phyloP scores from a whole-genome alignment of 2,797 vertebrate species.

The Lerista edwardsae region DNA sequence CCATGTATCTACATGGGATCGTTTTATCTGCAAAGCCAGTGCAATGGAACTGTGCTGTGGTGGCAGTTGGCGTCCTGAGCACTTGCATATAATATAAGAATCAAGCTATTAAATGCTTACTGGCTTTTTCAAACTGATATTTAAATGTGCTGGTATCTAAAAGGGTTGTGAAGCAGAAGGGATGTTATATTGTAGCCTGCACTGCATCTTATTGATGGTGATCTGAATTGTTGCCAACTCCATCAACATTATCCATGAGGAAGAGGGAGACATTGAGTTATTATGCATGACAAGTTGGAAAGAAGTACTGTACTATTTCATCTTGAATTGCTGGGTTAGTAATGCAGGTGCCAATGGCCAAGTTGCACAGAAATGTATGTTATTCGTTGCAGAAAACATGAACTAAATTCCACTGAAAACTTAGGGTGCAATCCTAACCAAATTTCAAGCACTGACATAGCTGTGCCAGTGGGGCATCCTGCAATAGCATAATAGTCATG shows the following conservation, averaged over 20 bases:
- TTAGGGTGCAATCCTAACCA: no score
- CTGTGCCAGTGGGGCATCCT: no score
- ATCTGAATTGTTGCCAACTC: constrained; percentile 45
- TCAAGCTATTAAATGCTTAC: neutral
- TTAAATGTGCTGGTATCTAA: neutral
- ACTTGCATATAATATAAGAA: neutral
- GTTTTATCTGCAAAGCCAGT: neutral
- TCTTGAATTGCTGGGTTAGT: constrained; percentile 24
- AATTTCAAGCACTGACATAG: no score
- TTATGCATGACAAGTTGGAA: constrained; percentile 23
- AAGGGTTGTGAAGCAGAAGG: no score
- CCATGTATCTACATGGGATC: neutral
- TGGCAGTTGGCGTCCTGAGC: neutral
- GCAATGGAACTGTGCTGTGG: neutral
- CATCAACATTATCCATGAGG: constrained; percentile 46
- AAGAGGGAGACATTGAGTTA: constrained; percentile 31
- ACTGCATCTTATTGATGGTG: constrained; percentile 46
- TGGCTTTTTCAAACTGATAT: neutral
- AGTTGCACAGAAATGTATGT: neutral
- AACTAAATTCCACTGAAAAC: neutral
- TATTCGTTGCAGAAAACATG: neutral
- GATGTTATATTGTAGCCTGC: constrained; percentile 1
- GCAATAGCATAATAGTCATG: no score
- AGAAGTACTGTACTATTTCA: constrained; percentile 18
- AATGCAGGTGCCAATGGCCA: constrained; percentile 2